phyloP scores from a whole-genome alignment of 2,888 invertebrate species.

The Taphrorychus bicolor region DNA sequence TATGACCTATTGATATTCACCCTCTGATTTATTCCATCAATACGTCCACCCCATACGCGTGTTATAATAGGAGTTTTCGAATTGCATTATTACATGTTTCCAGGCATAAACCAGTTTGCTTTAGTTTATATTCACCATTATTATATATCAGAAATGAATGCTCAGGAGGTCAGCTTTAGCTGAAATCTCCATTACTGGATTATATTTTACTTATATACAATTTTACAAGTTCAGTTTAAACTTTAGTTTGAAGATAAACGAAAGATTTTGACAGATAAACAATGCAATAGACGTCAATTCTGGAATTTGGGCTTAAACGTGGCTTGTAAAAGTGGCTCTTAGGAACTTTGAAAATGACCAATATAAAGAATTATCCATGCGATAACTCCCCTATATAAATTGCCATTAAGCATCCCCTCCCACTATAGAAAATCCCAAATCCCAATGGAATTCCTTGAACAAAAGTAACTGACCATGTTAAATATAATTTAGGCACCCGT shows the following conservation, averaged over 20 bases:
- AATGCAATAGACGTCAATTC: no score
- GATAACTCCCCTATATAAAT: constrained; percentile 30
- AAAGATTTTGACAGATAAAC: no score
- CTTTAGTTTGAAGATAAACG: no score
- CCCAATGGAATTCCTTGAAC: constrained; percentile 34
- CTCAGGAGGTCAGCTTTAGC: no score
- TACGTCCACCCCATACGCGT: constrained; percentile 22
- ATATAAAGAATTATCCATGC: not conserved
- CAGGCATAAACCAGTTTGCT: not conserved
- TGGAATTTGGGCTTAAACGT: no score
- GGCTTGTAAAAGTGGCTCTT: no score
- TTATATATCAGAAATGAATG: no score
- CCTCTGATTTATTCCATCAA: constrained; percentile 33
- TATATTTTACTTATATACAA: no score
- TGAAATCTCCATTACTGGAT: no score
- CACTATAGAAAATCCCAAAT: constrained; percentile 19
- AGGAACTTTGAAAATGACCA: no score
- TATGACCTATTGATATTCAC: constrained; percentile 38
- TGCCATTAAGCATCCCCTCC: constrained; percentile 32
- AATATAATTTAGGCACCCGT: constrained; percentile 33
- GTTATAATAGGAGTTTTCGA: constrained; percentile 27
- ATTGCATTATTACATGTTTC: not conserved
- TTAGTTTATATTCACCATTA: no score
- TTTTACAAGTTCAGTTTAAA: no score
- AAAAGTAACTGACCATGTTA: constrained; percentile 42